Base-by-base conservation (phyloP, 2,888 invertebrate genomes). In the Hypomecis atomaria region DNA sequence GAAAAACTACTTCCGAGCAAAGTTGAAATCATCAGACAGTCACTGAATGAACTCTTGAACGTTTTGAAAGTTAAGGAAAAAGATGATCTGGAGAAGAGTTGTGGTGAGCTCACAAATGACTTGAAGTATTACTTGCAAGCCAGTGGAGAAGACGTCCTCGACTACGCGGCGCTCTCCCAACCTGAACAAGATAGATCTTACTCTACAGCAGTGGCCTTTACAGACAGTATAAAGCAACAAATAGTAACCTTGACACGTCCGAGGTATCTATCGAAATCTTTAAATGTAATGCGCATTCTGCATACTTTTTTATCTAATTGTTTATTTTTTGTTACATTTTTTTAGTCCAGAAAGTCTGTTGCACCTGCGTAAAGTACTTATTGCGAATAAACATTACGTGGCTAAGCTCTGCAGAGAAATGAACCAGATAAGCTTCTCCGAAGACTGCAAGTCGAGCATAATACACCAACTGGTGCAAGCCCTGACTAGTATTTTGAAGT, bases 391-490 rank as follows among this genome's bases (percentile, higher is more conserved):
- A 77, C 70, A 76, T 47, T 73, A 0, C 94, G 95, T 71, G 77
- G 96, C 7, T 86, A 85, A 23, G 70, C 78, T 96, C 58, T 95
- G 94, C 69, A 81, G 86, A n/a, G 88, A 92, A 40, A 79, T 96
- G 50, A 90, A 93, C 65, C 77, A 86, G 0, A 92, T 93, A 73
- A 94, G 94, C 1, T 96, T 96, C 79, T 94, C 95, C 0, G 95
- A 96, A 79, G 95, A 96, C 70, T 95, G 95, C 73, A 88, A 88
- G 40, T 86, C 89, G 0, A 96, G 95, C 78, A 75, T 93, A 11
- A 78, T 96, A 10, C 96, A 96, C 83, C 91, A 92, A 72, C 83
- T 96, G 10, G 93, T 96, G 65, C 93, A 93, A 69, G 87, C 90
- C 48, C 85, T 96, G 8, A 92, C 94, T 44, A 92, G 93, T 67